Conservation (phyloP, 2,113 vertebrate genomes). For the Ceuthmochares aereus region DNA sequence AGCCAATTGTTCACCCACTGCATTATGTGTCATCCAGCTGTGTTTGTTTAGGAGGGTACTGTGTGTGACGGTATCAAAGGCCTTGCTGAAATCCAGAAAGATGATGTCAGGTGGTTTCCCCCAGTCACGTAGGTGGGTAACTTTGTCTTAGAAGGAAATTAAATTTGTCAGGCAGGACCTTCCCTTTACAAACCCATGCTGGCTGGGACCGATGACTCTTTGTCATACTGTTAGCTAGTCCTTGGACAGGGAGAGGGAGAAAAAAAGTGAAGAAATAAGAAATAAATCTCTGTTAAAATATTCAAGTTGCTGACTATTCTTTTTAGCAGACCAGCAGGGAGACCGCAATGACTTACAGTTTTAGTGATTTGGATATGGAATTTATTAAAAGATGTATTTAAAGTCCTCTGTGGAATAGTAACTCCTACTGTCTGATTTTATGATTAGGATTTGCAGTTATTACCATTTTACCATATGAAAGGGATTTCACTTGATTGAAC, state of each 20-base stretch:
- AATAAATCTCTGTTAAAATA: slow-evolving; percentile 28
- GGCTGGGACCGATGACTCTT: neutral
- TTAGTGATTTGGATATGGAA: neutral
- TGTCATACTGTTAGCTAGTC: neutral
- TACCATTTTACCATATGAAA: slow-evolving; percentile 54
- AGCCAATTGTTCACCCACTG: too few species aligned
- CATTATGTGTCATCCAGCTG: too few species aligned
- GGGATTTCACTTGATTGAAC: neutral
- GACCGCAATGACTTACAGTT: neutral
- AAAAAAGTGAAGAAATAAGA: neutral
- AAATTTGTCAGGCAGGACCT: too few species aligned
- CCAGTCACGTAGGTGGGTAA: too few species aligned
- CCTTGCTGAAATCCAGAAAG: too few species aligned
- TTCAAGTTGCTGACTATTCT: neutral
- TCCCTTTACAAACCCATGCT: too few species aligned
- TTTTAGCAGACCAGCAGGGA: neutral
- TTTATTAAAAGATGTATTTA: slow-evolving; percentile 43
- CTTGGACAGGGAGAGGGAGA: neutral
- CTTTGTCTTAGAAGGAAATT: too few species aligned
- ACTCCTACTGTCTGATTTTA: slow-evolving; percentile 11
- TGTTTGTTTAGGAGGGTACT: too few species aligned
- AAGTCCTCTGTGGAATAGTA: slow-evolving; percentile 1
- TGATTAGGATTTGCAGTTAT: slow-evolving; percentile 47
- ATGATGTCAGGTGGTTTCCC: too few species aligned
- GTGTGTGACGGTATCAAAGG: too few species aligned